Conservation (phyloP, 2,797 vertebrate genomes). For the Cuculus canorus region DNA sequence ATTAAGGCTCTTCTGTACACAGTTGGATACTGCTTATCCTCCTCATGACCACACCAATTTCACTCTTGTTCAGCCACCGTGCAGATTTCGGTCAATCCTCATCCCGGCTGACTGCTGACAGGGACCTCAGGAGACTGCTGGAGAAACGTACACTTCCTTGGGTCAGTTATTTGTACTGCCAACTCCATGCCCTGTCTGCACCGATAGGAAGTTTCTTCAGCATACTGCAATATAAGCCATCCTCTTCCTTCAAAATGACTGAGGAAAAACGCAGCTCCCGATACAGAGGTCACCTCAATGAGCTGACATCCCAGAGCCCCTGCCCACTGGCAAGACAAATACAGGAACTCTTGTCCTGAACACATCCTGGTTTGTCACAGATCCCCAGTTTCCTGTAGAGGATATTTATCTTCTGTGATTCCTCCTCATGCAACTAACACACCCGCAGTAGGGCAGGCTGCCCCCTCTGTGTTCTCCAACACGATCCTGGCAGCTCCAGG, state of each 20-base stretch:
- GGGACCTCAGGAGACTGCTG: not conserved
- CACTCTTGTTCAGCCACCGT: not conserved
- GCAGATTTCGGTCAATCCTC: not conserved
- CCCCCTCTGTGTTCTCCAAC: not conserved
- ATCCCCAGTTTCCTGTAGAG: not conserved
- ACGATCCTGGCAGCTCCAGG: not conserved
- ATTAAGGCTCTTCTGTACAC: not conserved
- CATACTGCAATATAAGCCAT: not conserved
- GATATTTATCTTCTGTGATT: not conserved
- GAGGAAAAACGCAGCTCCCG: not conserved
- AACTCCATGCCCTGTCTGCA: not conserved
- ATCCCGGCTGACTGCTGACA: not conserved
- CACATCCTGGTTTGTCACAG: not conserved
- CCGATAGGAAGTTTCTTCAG: not conserved
- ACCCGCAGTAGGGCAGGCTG: not conserved
- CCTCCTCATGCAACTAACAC: not conserved
- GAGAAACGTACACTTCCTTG: not conserved
- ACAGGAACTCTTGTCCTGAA: slow-evolving; percentile 15
- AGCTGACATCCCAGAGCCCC: not conserved
- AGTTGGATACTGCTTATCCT: not conserved
- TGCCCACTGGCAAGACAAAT: not conserved
- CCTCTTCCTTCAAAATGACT: not conserved
- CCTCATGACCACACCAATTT: not conserved
- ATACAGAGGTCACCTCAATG: not conserved
- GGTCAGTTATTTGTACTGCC: not conserved